Evolutionary conservation across 1,140 invertebrate species (phyloP), one percentile per base, ranked within the genome.

Genomic region (Brachionus calyciflorus): DNA sequence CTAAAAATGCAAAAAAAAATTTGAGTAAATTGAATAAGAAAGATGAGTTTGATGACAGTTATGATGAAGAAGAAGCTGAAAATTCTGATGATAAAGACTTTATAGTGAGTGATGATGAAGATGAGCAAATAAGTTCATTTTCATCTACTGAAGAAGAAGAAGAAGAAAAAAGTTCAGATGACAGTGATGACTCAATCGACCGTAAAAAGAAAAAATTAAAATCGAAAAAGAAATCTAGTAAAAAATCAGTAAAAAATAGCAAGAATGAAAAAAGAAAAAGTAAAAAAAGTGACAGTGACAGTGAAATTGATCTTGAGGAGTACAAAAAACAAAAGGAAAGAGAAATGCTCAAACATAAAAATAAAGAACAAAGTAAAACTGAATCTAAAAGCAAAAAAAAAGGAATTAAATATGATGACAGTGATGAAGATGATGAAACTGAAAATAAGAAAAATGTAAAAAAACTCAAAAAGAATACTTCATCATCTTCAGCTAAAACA

Each of bases 21-120:
- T 19, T 73, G 19, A 30, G 19, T 0, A 51, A 2, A 33, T 14
- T 55, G 14, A 70, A 70, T 4, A 51, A 70, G 51, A 76, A 37
- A 24, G 7, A 7, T 37, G 49, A 75, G 10, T 24, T 53, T 75
- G 69, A 76, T 28, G 73, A 76, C 17, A 55, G 49, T 30, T 17
- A 30, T 33, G 55, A 60, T 44, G 73, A 76, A 41, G 73, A 76
- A 41, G 49, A 76, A 10, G 73, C 73, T 33, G 73, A 76, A 57
- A 76, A 53, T 48, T 53, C 49, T n/a, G 73, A 76, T 17, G 73
- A 76, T 73, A 49, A 24, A 37, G 69, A 73, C 41, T 73, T 73
- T 73, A 73, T 73, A 19, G 69, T 28, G 14, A 37, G 44, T 44
- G 51, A 46, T 41, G 48, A 40, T 55, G 46, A 51, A 14, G 69